Conservation (phyloP, 2,113 vertebrate genomes). For the Pluvianellus socialis region DNA sequence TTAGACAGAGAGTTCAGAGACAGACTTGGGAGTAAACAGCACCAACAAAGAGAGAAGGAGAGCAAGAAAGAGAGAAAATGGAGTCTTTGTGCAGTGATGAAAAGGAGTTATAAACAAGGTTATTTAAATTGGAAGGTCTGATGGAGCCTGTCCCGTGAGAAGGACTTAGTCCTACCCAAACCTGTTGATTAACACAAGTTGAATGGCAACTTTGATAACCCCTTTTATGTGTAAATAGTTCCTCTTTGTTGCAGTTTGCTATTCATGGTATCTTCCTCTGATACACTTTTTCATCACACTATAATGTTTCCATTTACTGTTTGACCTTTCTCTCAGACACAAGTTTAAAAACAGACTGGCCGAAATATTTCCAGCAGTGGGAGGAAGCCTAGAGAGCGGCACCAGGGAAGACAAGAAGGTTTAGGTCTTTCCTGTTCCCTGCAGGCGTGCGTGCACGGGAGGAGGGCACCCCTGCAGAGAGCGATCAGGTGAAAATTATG, state of each 20-base stretch:
- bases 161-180: constrained; percentile 49
- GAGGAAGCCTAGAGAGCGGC: not conserved
- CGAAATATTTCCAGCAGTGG: not conserved
- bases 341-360: not conserved
- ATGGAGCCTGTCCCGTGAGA: constrained; percentile 63
- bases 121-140: constrained; percentile 74
- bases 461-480: not conserved
- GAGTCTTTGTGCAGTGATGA: constrained; percentile 67
- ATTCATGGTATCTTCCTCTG: constrained; percentile 9
- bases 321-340: not conserved
- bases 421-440: not conserved
- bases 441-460: not conserved
- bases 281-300: not conserved
- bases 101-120: constrained; percentile 70
- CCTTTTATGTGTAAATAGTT: constrained; percentile 20
- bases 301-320: not conserved
- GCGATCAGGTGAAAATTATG: not conserved
- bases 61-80: constrained; percentile 51
- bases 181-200: constrained; percentile 58
- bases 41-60: constrained; percentile 70
- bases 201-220: constrained; percentile 58
- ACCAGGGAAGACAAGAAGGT: not conserved
- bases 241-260: constrained; percentile 40
- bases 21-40: constrained; percentile 76
- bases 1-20: constrained; percentile 79